Base-by-base conservation (phyloP, 2,888 invertebrate genomes). In the Machimus atricapillus region DNA sequence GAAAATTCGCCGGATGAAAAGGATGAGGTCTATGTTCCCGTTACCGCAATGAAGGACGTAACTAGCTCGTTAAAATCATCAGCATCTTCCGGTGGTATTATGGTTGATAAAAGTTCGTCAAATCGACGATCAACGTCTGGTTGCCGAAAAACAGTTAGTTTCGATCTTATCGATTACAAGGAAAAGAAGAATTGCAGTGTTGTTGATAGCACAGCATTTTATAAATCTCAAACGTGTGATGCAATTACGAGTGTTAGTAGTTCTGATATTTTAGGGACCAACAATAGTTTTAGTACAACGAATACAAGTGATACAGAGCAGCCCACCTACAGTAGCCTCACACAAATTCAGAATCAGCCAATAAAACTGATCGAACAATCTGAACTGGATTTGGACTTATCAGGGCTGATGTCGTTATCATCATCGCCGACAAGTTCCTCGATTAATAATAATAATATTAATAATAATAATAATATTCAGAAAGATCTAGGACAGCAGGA, bases 81-180 rank as follows among this genome's bases (percentile, higher is more conserved):
- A 37, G 73, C 74, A 66, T 83, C 88, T 23, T 66, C 66, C 9
- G 27, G 66, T 16, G 89, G 90, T 78, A 90, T 90, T 85, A 90
- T 90, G 87, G 88, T 89, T 37, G 90, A 89, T 58, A 89, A 88
- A 77, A 89, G 52, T 87, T 86, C 87, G 0, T 40, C 89, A 4
- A 89, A 89, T 82, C 89, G 89, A 27, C 89, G 89, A 77, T 86
- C 90, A 4, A 89, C 88, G 34, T 88, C 89, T n/a, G 90, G 90
- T 40, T 91, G 90, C 87, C 90, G 93, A 0, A 93, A 93, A 88
- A 93, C 93, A 12, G 93, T 93, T 66, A 93, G 93, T 88, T 93
- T 93, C 88, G 93, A 93, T 89, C 89, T 92, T 82, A 91, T 91
- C 23, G 89, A 90, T 6, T 74, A 87, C 52, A 85, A 87, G 52